These are phyloP conservation scores for Diadromus collaris DNA, from an alignment of 2,888 invertebrate genomes.

Conservation along the genomic window DNA sequence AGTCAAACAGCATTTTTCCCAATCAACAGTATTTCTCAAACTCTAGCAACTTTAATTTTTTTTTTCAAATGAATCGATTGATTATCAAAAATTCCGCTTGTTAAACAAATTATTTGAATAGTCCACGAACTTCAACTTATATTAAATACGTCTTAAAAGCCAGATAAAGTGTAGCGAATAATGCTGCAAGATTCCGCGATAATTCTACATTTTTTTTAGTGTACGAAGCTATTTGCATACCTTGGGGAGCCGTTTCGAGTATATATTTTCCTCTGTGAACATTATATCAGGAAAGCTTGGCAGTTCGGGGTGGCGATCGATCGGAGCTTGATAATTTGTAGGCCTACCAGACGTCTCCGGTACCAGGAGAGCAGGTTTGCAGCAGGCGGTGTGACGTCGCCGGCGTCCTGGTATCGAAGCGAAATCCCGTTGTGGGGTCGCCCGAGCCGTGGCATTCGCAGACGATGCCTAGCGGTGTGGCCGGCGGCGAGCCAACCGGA, in stretches of 20 bases:
- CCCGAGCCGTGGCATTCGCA: constrained; percentile 14
- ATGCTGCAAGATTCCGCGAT: background rate
- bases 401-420: constrained; percentile 20
- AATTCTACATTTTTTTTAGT: background rate
- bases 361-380: constrained; percentile 73
- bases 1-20: background rate
- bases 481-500: constrained; percentile 23
- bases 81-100: background rate
- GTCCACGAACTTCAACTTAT: background rate
- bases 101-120: background rate
- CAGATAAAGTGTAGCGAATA: background rate
- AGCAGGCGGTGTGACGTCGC: constrained; percentile 43
- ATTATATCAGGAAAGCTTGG: constrained; percentile 17
- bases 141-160: background rate
- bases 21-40: background rate
- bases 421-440: background rate
- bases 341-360: constrained; percentile 77
- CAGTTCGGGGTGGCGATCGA: constrained; percentile 64
- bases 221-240: background rate
- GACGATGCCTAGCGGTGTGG: background rate
- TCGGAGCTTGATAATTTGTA: constrained; percentile 75
- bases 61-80: background rate
- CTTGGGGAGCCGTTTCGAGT: background rate
- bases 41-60: background rate
- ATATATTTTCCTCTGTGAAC: background rate